Conservation (phyloP, 2,888 invertebrate genomes). For the Hydropsyche betteni region DNA sequence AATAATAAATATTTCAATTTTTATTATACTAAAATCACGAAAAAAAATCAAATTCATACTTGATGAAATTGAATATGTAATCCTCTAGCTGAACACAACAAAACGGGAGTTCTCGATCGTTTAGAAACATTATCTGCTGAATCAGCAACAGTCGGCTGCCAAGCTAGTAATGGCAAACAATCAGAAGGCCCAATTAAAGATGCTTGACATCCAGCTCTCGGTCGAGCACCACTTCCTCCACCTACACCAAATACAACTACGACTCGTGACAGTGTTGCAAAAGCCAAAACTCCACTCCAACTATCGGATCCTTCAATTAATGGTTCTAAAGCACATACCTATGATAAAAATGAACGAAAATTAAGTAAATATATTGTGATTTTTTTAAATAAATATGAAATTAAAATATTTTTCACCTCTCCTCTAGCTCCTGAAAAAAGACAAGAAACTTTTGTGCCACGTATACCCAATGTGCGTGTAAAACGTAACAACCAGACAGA, state of each 20-base stretch:
- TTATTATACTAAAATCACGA: constrained; percentile 52
- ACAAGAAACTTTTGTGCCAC: constrained; percentile 90
- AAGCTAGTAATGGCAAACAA: constrained; percentile 88
- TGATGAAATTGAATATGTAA: constrained; percentile 87
- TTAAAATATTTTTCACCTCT: constrained; percentile 72
- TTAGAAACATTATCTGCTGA: constrained; percentile 74
- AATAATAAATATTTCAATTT: not conserved
- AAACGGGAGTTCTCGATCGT: constrained; percentile 77
- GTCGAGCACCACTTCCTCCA: constrained; percentile 61
- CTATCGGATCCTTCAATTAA: constrained; percentile 60
- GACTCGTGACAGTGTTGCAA: constrained; percentile 93
- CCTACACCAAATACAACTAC: constrained; percentile 61
- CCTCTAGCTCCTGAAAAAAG: constrained; percentile 97
- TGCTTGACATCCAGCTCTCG: constrained; percentile 82
- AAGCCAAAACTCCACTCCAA: constrained; percentile 75
- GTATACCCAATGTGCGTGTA: constrained; percentile 85
- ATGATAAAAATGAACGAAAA: constrained; percentile 7
- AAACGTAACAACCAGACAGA: constrained; percentile 95
- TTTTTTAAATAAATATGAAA: too few species aligned
- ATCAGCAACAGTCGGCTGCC: constrained; percentile 73
- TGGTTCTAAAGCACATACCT: constrained; percentile 79
- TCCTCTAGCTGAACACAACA: constrained; percentile 88
- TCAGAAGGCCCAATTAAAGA: constrained; percentile 77
- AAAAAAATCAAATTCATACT: constrained; percentile 57
- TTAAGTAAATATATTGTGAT: too few species aligned